Base-by-base conservation (phyloP, 2,888 invertebrate genomes). In the Atrina japonica region DNA sequence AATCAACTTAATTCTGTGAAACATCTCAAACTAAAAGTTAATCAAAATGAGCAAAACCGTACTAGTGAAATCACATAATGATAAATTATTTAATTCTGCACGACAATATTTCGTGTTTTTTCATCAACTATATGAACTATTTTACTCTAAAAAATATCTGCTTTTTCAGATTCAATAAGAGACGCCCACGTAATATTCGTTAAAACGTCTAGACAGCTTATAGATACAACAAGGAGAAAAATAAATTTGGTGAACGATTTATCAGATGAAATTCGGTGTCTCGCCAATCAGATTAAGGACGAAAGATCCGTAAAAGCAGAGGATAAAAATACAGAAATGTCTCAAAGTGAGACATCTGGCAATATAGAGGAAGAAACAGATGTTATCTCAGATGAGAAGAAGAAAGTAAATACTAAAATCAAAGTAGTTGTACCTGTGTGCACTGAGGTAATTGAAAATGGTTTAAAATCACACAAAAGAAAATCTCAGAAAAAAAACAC, bases 341-440 rank as follows among this genome's bases (percentile, higher is more conserved):
- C 11, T n/a, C 21, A 49, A 18, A 18, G 11, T 23, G 25, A 21
- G 3, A 14, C 30, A 56, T 11, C 5, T 7, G 11, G 35, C 6
- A 35, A 35, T 47, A 16, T 14, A 18, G 6, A n/a, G 7, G 47
- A n/a, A 47, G 25, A 11, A 23, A 16, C n/a, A 25, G 25, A 23
- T 14, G 52, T 23, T 9, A 5, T 16, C 3, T 23, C 18, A 49
- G 18, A 11, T 27, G 43, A 43, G n/a, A 27, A 49, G 21, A 18
- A 11, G 18, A 43, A 45, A n/a, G 21, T 27, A 9, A 61, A 61
- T 23, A 61, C 56, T 6, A 35, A 41, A 21, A 56, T 61, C 14
- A 61, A 61, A 49, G 30, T 61, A 27, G 61, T 61, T 5, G 61
- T 61, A 6, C 61, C 61, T 6, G 35, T 49, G 6, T 61, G 61